Evolutionary conservation across 1,140 invertebrate species (phyloP), one percentile per base, ranked within the genome.

Genomic region (Marisa cornuarietis): DNA sequence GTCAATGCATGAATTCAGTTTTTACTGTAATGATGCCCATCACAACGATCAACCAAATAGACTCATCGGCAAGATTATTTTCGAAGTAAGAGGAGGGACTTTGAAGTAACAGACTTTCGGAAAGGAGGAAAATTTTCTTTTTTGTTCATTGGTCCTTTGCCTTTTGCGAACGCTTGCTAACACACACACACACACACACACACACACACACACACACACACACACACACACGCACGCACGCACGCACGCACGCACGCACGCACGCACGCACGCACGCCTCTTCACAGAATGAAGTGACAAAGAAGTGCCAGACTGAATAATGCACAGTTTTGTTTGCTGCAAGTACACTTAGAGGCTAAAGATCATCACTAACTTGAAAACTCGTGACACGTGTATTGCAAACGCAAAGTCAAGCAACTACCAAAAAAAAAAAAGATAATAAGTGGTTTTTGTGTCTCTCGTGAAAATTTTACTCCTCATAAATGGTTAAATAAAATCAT

Each of bases 181-280:
- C 68, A 71, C 68, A 71, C 68, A 71, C 4, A 71, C 68, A 71
- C 68, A 71, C 68, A 71, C 5, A 71, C 68, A 71, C 68, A 71
- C 68, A 71, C n/a, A n/a, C n/a, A n/a, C n/a, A 71, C 68, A 71
- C 68, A 71, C 68, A 71, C 4, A 71, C 68, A 71, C 68, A 71
- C 68, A 71, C 5, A 71, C 68, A 71, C 68, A 71, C 68, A 71
- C n/a, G n/a, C n/a, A n/a, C n/a, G n/a, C n/a, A n/a, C n/a, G n/a
- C n/a, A n/a, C n/a, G n/a, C n/a, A n/a, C n/a, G n/a, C n/a, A n/a
- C n/a, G n/a, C n/a, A 71, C 68, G 10, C 68, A 71, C 68, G 10
- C 4, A 71, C 68, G 9, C 68, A 71, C 68, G 9, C 5, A 71
- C 68, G 10, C 68, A 71, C 68, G 10, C 68, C 22, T 31, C 22